Evolutionary conservation across 2,888 invertebrate genomes (phyloP).

Genomic region (Dolichomitus sp.): DNA sequence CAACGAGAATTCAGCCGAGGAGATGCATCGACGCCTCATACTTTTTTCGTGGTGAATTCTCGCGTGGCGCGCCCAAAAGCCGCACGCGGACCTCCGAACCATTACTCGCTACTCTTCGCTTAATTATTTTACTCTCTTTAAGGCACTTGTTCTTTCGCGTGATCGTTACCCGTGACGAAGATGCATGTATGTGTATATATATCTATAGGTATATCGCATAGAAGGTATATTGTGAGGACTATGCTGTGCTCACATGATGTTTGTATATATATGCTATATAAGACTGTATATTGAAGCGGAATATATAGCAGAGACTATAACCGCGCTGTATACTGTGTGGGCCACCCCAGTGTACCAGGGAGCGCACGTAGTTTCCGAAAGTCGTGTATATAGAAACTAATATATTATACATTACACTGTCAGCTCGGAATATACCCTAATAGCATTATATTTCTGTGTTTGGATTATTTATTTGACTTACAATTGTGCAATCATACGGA

Average conservation of each 20-base stretch:
- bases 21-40: constrained; percentile 65
- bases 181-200: not conserved
- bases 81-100: constrained; percentile 59
- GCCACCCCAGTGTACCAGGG: constrained; percentile 33
- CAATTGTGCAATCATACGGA: constrained; percentile 50
- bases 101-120: constrained; percentile 60
- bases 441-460: constrained; percentile 44
- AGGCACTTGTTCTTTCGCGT: constrained; percentile 54
- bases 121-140: constrained; percentile 56
- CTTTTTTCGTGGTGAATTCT: constrained; percentile 64
- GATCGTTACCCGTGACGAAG: constrained; percentile 51
- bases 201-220: not conserved
- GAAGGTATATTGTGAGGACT: not conserved
- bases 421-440: constrained; percentile 24
- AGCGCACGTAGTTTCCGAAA: constrained; percentile 40
- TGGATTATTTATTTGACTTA: constrained; percentile 56
- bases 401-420: constrained; percentile 46
- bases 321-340: not conserved
- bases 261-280: not conserved
- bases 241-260: not conserved
- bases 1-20: constrained; percentile 17
- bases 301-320: constrained; percentile 5
- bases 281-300: constrained; percentile 15
- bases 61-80: constrained; percentile 67
- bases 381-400: constrained; percentile 11